Base-by-base conservation (phyloP, 2,888 invertebrate species). In the Diplolepis rosae region DNA sequence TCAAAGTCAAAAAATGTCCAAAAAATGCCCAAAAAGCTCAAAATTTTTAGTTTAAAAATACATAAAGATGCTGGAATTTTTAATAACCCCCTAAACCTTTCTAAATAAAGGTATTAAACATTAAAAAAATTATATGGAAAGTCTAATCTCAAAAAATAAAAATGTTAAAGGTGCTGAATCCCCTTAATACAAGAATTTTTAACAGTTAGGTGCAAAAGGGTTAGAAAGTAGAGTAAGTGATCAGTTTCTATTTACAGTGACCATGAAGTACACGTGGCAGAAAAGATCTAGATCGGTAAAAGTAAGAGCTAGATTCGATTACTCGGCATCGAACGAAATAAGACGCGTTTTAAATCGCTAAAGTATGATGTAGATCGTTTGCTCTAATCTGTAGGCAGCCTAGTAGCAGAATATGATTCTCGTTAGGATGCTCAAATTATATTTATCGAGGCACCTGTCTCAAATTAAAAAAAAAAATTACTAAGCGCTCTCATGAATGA, bases 241-340 rank as follows among this genome's bases (percentile, higher is more conserved):
- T 7, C 45, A 45, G 45, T 2, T 45, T 45, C 18, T 45, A 67
- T 73, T 69, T 70, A 70, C 70, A 73, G 69, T 71, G 28, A 45
- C 66, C 52, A 54, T 71, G 71, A 75, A 73, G 70, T 61, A 54
- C 42, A 65, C 66, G 66, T 51, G 73, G 56, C 70, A 48, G 18
- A 69, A 61, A 68, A 72, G 71, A 73, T 68, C 70, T 45, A 72
- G 72, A 74, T 69, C 73, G 73, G 73, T 67, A 76, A 68, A 70
- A 77, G 73, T 76, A 54, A 65, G 65, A 70, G 68, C 70, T 65
- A 22, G 50, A 48, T 65, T 32, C 45, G 52, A 66, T 66, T 39
- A 61, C 28, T 61, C 7, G 30, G 30, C 61, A 13, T 11, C 1
- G 35, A 32, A 30, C 28, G 28, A 30, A 32, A 22, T 61, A 32